These are phyloP conservation scores for Alloplasta piceator DNA, from an alignment of 2,888 invertebrate species.

Conservation along the genomic window DNA sequence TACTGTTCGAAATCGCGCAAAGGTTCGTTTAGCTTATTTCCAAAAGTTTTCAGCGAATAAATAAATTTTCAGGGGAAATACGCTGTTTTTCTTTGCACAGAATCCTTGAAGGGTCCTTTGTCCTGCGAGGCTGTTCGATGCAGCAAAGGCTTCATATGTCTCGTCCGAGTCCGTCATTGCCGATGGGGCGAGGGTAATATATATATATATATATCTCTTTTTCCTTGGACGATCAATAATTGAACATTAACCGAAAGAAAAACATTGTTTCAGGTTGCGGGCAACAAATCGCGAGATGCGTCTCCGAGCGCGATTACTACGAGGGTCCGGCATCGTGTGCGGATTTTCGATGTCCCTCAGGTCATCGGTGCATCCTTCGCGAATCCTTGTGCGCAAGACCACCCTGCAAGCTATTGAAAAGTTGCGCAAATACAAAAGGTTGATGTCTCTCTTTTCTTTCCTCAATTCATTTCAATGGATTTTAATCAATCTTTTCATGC, in stretches of 20 bases:
- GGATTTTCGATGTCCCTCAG: constrained; percentile 73
- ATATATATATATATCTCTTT: constrained; percentile 18
- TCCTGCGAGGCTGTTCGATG: constrained; percentile 75
- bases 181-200: constrained; percentile 74
- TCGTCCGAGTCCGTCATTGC: constrained; percentile 72
- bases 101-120: constrained; percentile 74
- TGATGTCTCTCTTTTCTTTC: neutral
- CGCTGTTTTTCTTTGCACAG: constrained; percentile 63
- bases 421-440: constrained; percentile 74
- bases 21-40: constrained; percentile 66
- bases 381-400: constrained; percentile 73
- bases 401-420: constrained; percentile 77
- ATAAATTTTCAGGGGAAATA: neutral
- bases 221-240: neutral
- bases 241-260: neutral
- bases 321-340: constrained; percentile 74
- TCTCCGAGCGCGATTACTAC: constrained; percentile 72
- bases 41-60: neutral
- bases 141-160: constrained; percentile 71
- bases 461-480: neutral
- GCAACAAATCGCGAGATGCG: constrained; percentile 74
- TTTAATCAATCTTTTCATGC: neutral
- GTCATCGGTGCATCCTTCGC: constrained; percentile 74
- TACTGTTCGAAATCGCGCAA: constrained; percentile 74
- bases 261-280: constrained; percentile 69